Base-by-base conservation (phyloP, 2,113 vertebrate species). In the Tyto alba region DNA sequence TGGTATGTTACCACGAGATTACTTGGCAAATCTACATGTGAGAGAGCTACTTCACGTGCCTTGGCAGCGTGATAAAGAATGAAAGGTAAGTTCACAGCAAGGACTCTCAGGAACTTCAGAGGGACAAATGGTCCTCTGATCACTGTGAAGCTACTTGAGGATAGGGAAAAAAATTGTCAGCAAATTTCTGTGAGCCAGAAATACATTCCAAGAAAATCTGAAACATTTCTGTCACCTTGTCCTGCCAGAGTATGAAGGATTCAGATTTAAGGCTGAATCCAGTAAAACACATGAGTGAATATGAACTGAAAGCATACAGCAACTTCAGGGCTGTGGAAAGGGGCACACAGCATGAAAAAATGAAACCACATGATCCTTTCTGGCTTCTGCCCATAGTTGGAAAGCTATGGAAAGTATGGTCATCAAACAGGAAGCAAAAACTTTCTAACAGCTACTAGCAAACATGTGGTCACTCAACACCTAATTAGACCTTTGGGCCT, bases 61-160 rank as follows among this genome's bases (percentile, higher is more conserved):
- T 84, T 91, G 71, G 87, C 92, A 92, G 76, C 71, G 41, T 30
- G 52, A 76, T 60, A 91, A 67, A 96, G 75, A 85, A 96, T 25
- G 45, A 96, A 91, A 77, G 34, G 34, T 32, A 84, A 74, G 71
- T n/a, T 86, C 62, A 74, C n/a, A 84, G 62, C 16, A 78, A 52
- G 48, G 40, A 76, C 76, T 52, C 76, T 76, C n/a, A 67, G 85
- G 89, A 96, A 63, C 26, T 73, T 78, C 53, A 77, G 67, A 57
- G 66, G 85, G 77, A 95, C 71, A 93, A 95, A 89, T 16, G 27
- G 40, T 83, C 47, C 41, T 85, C 63, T 80, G 83, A 90, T 82
- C 38, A 36, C 77, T 63, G 32, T 19, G 43, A 92, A 94, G 53
- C 29, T 76, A 57, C 55, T 71, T 83, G 40, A 69, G 76, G 43